Base-by-base conservation (phyloP, 2,113 vertebrate genomes). In the Corythaeola cristata region DNA sequence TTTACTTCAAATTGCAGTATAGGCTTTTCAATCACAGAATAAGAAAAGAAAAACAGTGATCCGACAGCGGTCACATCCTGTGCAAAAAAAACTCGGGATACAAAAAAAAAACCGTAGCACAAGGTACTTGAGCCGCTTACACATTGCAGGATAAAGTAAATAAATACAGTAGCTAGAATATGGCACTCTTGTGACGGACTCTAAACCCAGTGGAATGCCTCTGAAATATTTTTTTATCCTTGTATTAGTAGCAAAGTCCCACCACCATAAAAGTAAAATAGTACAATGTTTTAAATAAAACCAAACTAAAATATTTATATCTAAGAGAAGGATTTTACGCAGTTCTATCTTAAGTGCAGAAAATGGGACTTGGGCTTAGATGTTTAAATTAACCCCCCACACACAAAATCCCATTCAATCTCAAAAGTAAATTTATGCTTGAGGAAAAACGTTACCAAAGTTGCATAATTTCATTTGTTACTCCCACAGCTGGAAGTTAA, bases 1-100 rank as follows among this genome's bases (percentile, higher is more conserved):
- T 98, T 98, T 98, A 98, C 98, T 98, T 98, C 97, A 97, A 98
- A 98, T 97, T 97, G 97, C 94, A 98, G 94, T 97, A 97, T 98
- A 97, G 96, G 96, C 98, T 98, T 98, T 98, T 97, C 98, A 98
- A 97, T 98, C 98, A 98, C 98, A 98, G 97, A 98, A 97, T 96
- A 98, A 97, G 97, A 98, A 98, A 98, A 97, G 94, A 68, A 82
- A 82, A 95, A 97, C 96, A 98, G 97, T 98, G 98, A 97, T 98
- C 97, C 30, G 5, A 98, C 95, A 98, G 98, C 98, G 97, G 98
- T 98, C 97, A 98, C 95, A 97, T 97, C 98, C 97, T 98, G 98
- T 98, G 97, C 98, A 97, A 98, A 97, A 96, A 89, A 64, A 63
- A 59, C 64, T 37, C 39, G 41, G 96, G 94, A 97, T 98, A 98